Percentiles rank a stretch among this genome's conserved stretches.
Evolutionary conservation across 2,113 vertebrate genomes (phyloP).

Genomic region (Andinoacara biseriatus): DNA sequence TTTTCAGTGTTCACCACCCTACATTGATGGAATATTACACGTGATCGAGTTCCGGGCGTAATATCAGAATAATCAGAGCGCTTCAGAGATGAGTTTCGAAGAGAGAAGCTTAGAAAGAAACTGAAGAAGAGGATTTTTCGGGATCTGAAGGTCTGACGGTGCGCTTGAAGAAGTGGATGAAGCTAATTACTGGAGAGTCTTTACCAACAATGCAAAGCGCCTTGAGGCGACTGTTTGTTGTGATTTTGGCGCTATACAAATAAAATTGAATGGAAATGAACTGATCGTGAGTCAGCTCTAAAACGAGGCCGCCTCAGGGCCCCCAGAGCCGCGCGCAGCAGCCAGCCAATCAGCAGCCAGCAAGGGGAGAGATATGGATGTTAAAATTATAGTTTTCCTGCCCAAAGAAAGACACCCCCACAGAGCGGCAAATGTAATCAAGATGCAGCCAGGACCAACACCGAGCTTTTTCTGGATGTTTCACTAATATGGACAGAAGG

Average conservation of each 20-base stretch:
- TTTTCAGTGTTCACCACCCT: too few relatives aligned
- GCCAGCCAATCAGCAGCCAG: not conserved
- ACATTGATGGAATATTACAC: too few relatives aligned
- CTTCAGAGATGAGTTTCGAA: not conserved
- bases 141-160: not conserved
- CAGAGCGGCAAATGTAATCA: not conserved
- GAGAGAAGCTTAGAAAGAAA: not conserved
- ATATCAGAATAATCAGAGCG: not conserved
- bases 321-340: accelerated
- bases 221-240: too few relatives aligned
- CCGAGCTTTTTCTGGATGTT: not conserved
- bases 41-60: too few relatives aligned
- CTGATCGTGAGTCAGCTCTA: accelerated
- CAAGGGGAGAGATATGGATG: not conserved
- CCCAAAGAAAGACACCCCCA: not conserved
- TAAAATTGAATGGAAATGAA: too few relatives aligned
- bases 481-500: not conserved
- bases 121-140: not conserved
- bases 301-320: not conserved
- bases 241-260: too few relatives aligned
- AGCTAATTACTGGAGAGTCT: too few relatives aligned
- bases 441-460: not conserved
- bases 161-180: not conserved
- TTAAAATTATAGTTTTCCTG: not conserved
- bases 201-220: too few relatives aligned